These are phyloP conservation scores for Morone saxatilis DNA, from an alignment of 2,113 vertebrate species.

Conservation along the genomic window DNA sequence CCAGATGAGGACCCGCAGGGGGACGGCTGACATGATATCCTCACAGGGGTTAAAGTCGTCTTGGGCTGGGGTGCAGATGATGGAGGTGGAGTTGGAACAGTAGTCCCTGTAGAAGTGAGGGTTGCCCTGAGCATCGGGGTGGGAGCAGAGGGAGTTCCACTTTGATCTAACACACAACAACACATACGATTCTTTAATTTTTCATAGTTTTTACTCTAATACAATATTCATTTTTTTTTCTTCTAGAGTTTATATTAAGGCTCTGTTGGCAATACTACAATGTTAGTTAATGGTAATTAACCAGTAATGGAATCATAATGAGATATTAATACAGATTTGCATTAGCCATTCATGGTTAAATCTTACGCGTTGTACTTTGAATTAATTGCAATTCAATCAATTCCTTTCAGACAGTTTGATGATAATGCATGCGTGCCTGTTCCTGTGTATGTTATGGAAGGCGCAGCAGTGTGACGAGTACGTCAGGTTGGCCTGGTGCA, in stretches of 20 bases:
- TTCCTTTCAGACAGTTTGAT: neutral
- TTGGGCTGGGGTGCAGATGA: slow-evolving; percentile 89
- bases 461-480: slow-evolving; percentile 97
- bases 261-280: neutral
- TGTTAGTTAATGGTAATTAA: neutral
- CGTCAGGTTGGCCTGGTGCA: slow-evolving; percentile 91
- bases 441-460: slow-evolving; percentile 88
- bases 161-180: slow-evolving; percentile 79
- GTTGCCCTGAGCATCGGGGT: slow-evolving; percentile 72
- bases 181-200: neutral
- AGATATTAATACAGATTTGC: too few species aligned
- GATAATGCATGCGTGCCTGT: slow-evolving; percentile 37
- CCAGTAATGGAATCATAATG: too few species aligned
- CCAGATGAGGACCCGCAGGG: slow-evolving; percentile 94
- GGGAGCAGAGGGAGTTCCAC: slow-evolving; percentile 83
- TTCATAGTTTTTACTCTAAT: too few species aligned
- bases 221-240: too few species aligned
- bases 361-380: too few species aligned
- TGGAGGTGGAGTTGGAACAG: slow-evolving; percentile 84
- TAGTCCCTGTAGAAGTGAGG: slow-evolving; percentile 79
- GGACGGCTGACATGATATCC: slow-evolving; percentile 92
- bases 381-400: too few species aligned
- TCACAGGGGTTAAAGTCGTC: slow-evolving; percentile 97
- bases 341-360: too few species aligned
- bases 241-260: too few species aligned